phyloP scores from a whole-genome alignment of 2,113 vertebrate genomes.

The Australoheros scitulus region DNA sequence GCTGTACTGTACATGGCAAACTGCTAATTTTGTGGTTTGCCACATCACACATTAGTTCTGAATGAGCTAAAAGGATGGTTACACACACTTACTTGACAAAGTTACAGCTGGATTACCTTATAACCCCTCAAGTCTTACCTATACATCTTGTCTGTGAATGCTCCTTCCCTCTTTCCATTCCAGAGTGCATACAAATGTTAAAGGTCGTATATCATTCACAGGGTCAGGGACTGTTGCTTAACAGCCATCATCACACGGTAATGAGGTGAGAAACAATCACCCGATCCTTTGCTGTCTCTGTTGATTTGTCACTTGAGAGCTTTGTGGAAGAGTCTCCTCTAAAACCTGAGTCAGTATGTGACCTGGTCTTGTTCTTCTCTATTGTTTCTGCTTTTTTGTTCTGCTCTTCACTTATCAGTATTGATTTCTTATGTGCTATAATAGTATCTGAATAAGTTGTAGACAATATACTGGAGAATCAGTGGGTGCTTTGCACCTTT shows the following conservation, averaged over 20 bases:
- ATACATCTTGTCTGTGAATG: not conserved
- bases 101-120: constrained; percentile 40
- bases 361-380: constrained; percentile 15
- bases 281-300: constrained; percentile 33
- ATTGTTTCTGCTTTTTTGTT: not conserved
- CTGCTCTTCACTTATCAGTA: not conserved
- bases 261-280: constrained; percentile 26
- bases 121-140: constrained; percentile 9
- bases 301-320: constrained; percentile 69
- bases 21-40: not conserved
- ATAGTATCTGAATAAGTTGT: not conserved
- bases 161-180: constrained; percentile 16
- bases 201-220: constrained; percentile 60
- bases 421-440: not conserved
- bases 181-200: constrained; percentile 51
- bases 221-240: constrained; percentile 49
- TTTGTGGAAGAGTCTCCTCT: constrained; percentile 21
- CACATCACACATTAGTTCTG: not conserved
- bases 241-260: constrained; percentile 40
- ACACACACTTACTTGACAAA: not conserved
- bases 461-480: not conserved
- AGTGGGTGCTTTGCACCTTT: not conserved
- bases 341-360: constrained; percentile 39
- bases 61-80: not conserved
- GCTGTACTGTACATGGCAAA: not conserved